These are phyloP conservation scores for Lepidurus couesii DNA, from an alignment of 1,140 invertebrate species.

Conservation along the genomic window DNA sequence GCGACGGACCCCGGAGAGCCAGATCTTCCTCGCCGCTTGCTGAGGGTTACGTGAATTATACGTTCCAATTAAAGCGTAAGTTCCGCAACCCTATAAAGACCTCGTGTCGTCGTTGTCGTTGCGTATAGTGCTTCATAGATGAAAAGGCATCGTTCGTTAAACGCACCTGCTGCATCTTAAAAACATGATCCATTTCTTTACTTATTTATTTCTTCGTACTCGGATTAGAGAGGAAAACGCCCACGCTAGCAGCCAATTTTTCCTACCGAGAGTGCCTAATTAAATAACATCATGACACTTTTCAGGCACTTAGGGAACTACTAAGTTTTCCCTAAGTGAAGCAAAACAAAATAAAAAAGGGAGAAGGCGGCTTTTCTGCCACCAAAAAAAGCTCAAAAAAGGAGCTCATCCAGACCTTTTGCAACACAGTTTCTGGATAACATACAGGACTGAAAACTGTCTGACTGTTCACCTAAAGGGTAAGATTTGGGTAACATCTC, in stretches of 20 bases:
- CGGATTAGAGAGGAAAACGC: neutral
- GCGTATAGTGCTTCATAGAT: neutral
- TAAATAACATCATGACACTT: conserved; percentile 18
- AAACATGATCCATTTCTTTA: conserved; percentile 3
- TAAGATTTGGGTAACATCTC: conserved; percentile 9
- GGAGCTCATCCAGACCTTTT: neutral
- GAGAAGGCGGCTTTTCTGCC: neutral
- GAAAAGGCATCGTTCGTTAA: neutral
- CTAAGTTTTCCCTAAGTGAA: neutral
- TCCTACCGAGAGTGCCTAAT: neutral
- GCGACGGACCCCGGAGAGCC: neutral
- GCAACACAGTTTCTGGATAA: neutral
- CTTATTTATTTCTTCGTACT: neutral
- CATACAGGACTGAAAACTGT: neutral
- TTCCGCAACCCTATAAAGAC: neutral
- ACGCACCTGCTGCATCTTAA: conserved; percentile 18
- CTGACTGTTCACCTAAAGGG: conserved; percentile 1
- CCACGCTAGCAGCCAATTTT: neutral
- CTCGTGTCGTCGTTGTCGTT: neutral
- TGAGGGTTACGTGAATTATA: conserved; percentile 10
- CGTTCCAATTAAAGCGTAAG: conserved; percentile 2
- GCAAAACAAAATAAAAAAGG: neutral
- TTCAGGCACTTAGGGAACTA: neutral
- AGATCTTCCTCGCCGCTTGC: neutral
- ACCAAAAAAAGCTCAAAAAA: neutral